phyloP scores from a whole-genome alignment of 2,888 invertebrate genomes.

The Drosophila stalkeri region DNA sequence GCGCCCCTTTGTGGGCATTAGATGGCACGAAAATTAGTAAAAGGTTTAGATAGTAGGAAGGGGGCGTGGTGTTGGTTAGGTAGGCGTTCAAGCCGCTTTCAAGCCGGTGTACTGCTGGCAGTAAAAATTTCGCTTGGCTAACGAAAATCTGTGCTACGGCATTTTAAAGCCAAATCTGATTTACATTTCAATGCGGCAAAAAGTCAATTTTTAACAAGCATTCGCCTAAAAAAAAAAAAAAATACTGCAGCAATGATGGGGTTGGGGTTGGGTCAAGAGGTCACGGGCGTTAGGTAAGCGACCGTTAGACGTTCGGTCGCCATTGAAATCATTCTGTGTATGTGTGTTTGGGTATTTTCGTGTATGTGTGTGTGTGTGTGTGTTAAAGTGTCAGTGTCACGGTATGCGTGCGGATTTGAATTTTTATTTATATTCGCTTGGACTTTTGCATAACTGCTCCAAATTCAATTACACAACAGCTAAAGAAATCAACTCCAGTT shows the following conservation, averaged over 20 bases:
- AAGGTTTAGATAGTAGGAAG: neutral
- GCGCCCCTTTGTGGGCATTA: constrained; percentile 24
- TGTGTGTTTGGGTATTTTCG: neutral
- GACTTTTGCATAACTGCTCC: constrained; percentile 70
- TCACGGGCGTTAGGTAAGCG: constrained; percentile 36
- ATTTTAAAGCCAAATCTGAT: constrained; percentile 72
- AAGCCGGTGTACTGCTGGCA: constrained; percentile 31
- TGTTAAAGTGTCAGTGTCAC: constrained; percentile 41
- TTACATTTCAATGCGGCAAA: constrained; percentile 71
- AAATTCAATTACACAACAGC: constrained; percentile 46
- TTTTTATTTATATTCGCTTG: constrained; percentile 65
- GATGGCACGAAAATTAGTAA: constrained; percentile 55
- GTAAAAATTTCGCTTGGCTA: constrained; percentile 49
- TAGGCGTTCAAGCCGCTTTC: neutral
- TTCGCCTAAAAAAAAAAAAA: constrained; percentile 5
- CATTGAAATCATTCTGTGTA: constrained; percentile 28
- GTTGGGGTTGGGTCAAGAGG: constrained; percentile 16
- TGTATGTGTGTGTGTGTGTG: constrained; percentile 7
- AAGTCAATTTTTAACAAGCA: constrained; percentile 57
- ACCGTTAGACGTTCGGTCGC: constrained; percentile 61
- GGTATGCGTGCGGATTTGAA: constrained; percentile 54
- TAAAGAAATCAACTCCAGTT: constrained; percentile 24
- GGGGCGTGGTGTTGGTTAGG: neutral
- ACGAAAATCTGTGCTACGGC: constrained; percentile 64
- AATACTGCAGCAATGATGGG: neutral